A percentile compares a stretch with the other conserved stretches of the same genome.
Conservation (phyloP, 2,113 vertebrate genomes). For the Salminus brasiliensis region DNA sequence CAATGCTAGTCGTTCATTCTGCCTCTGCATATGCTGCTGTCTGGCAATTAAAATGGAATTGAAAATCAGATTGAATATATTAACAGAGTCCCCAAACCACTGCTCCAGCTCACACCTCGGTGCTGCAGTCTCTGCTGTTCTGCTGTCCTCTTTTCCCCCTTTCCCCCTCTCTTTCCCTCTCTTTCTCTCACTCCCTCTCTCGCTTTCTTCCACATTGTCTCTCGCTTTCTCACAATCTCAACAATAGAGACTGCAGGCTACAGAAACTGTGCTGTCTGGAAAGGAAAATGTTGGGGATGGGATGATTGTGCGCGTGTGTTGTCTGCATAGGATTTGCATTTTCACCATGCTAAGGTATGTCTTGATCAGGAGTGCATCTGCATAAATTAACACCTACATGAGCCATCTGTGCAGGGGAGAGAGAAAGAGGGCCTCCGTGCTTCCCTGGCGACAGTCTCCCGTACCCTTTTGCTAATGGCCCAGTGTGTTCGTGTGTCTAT, state of each 20-base stretch:
- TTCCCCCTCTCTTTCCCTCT: slow-evolving; percentile 38
- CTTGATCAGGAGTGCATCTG: slow-evolving; percentile 13
- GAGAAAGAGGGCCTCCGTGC: background rate
- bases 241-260: background rate
- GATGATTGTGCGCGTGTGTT: too few relatives aligned
- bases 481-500: background rate
- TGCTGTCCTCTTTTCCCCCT: slow-evolving; percentile 38
- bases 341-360: background rate
- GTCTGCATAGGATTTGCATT: slow-evolving; percentile 4
- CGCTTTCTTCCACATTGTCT: slow-evolving; percentile 34
- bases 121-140: slow-evolving; percentile 12
- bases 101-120: background rate
- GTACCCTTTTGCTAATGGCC: background rate
- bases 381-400: slow-evolving; percentile 35
- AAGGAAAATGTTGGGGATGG: background rate
- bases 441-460: background rate
- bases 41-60: slow-evolving; percentile 55
- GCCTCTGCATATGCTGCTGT: slow-evolving; percentile 23
- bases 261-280: background rate
- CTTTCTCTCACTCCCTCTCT: slow-evolving; percentile 24
- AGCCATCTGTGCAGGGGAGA: slow-evolving; percentile 7
- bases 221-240: slow-evolving; percentile 11
- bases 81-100: background rate
- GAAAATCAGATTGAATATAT: slow-evolving; percentile 48
- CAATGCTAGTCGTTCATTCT: slow-evolving; percentile 26